Conservation (phyloP, 2,888 invertebrate genomes). For the Aleiodes alternator region DNA sequence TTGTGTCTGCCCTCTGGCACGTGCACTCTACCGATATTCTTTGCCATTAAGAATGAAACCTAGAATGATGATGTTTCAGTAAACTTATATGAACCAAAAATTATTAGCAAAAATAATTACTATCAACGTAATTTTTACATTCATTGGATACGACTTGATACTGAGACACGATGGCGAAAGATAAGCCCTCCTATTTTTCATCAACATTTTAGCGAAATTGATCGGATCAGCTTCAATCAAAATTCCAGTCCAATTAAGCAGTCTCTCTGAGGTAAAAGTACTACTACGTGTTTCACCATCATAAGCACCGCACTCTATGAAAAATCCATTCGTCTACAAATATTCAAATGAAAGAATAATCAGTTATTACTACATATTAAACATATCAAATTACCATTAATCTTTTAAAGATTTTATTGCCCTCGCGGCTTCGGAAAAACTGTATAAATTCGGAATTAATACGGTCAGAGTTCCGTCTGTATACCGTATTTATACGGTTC, state of each 20-base stretch:
- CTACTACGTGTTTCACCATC: slow-evolving; percentile 78
- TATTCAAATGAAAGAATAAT: slow-evolving; percentile 20
- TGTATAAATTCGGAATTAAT: too few species aligned
- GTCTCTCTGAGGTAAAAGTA: slow-evolving; percentile 76
- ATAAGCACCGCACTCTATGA: slow-evolving; percentile 78
- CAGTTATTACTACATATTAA: not conserved
- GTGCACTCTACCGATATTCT: slow-evolving; percentile 73
- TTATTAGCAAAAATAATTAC: too few species aligned
- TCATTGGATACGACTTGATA: slow-evolving; percentile 70
- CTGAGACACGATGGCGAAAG: slow-evolving; percentile 77
- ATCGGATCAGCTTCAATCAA: slow-evolving; percentile 77
- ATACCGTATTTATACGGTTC: too few species aligned
- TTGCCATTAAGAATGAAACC: slow-evolving; percentile 74
- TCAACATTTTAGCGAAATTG: slow-evolving; percentile 74
- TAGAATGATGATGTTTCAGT: slow-evolving; percentile 55
- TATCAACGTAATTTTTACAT: slow-evolving; percentile 64
- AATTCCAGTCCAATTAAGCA: slow-evolving; percentile 76
- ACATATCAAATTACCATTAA: slow-evolving; percentile 6
- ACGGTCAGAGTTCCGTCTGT: too few species aligned
- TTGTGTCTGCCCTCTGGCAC: slow-evolving; percentile 50
- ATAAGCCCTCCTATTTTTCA: slow-evolving; percentile 75
- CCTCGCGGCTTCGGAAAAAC: too few species aligned
- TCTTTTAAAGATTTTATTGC: slow-evolving; percentile 66
- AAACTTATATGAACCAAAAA: too few species aligned
- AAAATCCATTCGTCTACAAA: slow-evolving; percentile 76